Percentiles rank a stretch among this genome's conserved stretches.
Evolutionary conservation across 2,797 vertebrate genomes (phyloP).

Genomic region (Babyrousa celebensis): DNA sequence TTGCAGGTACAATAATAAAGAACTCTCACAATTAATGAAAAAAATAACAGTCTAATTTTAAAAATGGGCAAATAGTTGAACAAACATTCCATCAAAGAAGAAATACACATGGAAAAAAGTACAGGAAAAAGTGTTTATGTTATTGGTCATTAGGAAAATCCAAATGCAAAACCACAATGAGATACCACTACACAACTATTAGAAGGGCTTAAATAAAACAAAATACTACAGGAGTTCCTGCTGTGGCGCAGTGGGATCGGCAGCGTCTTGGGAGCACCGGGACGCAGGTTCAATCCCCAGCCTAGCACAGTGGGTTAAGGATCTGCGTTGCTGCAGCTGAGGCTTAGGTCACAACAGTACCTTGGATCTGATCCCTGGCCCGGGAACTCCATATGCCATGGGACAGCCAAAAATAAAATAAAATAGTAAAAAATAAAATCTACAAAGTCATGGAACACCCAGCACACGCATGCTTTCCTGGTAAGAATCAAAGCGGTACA

Average conservation of each 20-base stretch:
- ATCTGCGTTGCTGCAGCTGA: too few species aligned
- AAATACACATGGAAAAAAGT: neutral
- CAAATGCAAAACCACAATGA: neutral
- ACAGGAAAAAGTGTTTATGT: constrained; percentile 23
- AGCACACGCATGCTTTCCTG: neutral
- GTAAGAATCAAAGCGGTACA: constrained; percentile 26
- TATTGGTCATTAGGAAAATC: constrained; percentile 1
- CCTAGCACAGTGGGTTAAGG: too few species aligned
- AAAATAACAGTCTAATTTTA: neutral
- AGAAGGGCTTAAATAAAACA: neutral
- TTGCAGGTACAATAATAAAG: neutral
- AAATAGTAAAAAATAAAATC: too few species aligned
- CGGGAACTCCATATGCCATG: too few species aligned
- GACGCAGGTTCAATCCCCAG: too few species aligned
- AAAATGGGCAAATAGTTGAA: constrained; percentile 9
- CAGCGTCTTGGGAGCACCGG: too few species aligned
- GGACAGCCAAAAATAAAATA: too few species aligned
- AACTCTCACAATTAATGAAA: neutral
- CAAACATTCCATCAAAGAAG: constrained; percentile 15
- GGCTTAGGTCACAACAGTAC: too few species aligned
- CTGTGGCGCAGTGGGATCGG: too few species aligned
- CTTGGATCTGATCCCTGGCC: too few species aligned
- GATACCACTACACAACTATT: neutral
- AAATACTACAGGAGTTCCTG: neutral
- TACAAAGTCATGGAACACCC: neutral